A percentile compares a stretch with the other conserved stretches of the same genome.
Evolutionary conservation across 2,113 vertebrate species (phyloP).

Genomic region (Xenopus borealis): DNA sequence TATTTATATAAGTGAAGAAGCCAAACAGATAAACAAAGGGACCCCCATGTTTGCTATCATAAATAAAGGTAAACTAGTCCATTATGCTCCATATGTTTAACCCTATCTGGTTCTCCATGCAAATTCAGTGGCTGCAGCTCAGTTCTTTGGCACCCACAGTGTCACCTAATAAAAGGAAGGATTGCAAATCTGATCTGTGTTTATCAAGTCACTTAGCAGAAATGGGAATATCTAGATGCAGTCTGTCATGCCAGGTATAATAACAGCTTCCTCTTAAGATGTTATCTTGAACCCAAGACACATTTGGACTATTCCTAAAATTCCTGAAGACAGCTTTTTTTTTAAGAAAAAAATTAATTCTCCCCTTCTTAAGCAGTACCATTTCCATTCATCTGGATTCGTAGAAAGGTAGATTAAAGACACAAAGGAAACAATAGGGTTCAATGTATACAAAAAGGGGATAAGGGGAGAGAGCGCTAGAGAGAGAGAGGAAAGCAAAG

Average conservation of each 20-base stretch:
- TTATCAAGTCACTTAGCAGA: neutral
- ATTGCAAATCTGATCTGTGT: neutral
- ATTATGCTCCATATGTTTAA: too few species aligned
- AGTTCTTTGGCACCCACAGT: neutral
- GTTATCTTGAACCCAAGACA: neutral
- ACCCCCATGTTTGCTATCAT: too few species aligned
- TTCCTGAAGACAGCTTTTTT: neutral
- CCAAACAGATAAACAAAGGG: neutral
- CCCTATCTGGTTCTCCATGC: neutral
- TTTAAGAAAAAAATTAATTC: neutral
- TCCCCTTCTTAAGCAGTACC: conserved; percentile 49
- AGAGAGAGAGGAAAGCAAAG: conserved; percentile 49
- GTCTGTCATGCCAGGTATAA: neutral
- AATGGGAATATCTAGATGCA: neutral
- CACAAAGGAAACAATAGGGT: conserved; percentile 61
- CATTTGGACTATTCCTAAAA: neutral
- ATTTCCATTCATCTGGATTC: conserved; percentile 57
- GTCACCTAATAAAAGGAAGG: neutral
- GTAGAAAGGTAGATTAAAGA: conserved; percentile 58
- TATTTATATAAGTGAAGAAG: neutral
- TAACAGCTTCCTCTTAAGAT: conserved; percentile 3
- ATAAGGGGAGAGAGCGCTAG: conserved; percentile 32
- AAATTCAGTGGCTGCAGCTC: neutral
- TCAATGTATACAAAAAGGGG: conserved; percentile 57
- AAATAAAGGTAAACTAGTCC: too few species aligned